A percentile compares a stretch with the other conserved stretches of the same genome.
Evolutionary conservation across 2,888 invertebrate genomes (phyloP).

Genomic region (Epistrophella euchroma): DNA sequence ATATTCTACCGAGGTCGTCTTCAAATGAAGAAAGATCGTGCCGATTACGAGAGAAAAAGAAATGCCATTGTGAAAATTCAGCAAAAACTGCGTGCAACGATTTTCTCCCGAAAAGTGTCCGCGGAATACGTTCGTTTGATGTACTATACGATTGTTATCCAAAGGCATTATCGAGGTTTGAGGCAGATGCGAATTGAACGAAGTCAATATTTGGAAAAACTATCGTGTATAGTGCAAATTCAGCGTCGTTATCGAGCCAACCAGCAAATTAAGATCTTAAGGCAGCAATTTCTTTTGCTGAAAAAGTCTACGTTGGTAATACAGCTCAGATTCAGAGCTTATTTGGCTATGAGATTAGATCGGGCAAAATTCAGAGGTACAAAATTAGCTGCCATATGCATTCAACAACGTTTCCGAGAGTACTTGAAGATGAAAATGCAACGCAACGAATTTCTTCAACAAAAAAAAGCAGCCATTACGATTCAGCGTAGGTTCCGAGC

Average conservation of each 20-base stretch:
- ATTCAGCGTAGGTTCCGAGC: constrained; percentile 79
- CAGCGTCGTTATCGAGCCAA: constrained; percentile 82
- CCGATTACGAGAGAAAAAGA: constrained; percentile 76
- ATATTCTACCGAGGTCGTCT: constrained; percentile 77
- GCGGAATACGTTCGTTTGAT: constrained; percentile 78
- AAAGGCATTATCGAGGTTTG: constrained; percentile 79
- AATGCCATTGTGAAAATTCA: constrained; percentile 79
- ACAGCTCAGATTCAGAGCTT: constrained; percentile 79
- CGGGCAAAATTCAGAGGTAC: constrained; percentile 80
- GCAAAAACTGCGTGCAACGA: constrained; percentile 81
- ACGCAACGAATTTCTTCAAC: constrained; percentile 56
- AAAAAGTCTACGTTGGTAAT: constrained; percentile 80
- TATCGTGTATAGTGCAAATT: constrained; percentile 77
- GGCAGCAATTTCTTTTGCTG: constrained; percentile 77
- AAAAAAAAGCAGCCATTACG: constrained; percentile 59
- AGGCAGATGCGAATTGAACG: constrained; percentile 79
- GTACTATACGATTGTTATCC: constrained; percentile 78
- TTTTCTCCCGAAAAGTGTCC: constrained; percentile 78
- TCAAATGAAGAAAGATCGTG: constrained; percentile 79
- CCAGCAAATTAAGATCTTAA: constrained; percentile 76
- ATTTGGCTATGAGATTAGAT: constrained; percentile 79
- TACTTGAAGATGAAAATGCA: constrained; percentile 76
- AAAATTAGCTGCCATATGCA: constrained; percentile 78
- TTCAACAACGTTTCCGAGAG: constrained; percentile 83
- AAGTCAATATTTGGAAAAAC: constrained; percentile 76